phyloP scores from a whole-genome alignment of 2,888 invertebrate genomes.

The Nyleta sp. region DNA sequence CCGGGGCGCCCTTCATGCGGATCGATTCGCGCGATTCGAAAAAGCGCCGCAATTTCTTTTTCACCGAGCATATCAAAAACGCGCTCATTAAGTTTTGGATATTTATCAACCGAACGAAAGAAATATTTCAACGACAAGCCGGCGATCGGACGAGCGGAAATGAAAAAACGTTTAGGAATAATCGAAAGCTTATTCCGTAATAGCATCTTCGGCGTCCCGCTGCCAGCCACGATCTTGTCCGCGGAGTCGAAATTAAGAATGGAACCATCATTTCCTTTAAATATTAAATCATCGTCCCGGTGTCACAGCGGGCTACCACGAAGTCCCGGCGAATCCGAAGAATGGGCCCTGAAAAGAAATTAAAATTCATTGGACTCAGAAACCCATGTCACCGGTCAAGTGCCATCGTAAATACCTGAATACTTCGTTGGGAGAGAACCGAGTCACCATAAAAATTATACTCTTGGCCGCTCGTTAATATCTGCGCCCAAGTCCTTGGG shows the following conservation, averaged over 20 bases:
- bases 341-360: slow-evolving; percentile 78
- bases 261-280: slow-evolving; percentile 80
- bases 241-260: slow-evolving; percentile 77
- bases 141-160: too few species aligned
- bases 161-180: slow-evolving; percentile 72
- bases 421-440: slow-evolving; percentile 63
- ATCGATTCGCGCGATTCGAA: too few species aligned
- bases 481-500: slow-evolving; percentile 69
- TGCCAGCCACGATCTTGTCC: slow-evolving; percentile 75
- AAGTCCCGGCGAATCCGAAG: too few species aligned
- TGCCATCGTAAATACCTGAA: slow-evolving; percentile 81
- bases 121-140: too few species aligned
- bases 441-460: slow-evolving; percentile 78
- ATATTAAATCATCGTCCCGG: slow-evolving; percentile 82
- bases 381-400: slow-evolving; percentile 81
- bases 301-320: slow-evolving; percentile 80
- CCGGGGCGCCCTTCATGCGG: too few species aligned
- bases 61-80: too few species aligned
- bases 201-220: slow-evolving; percentile 78
- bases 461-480: slow-evolving; percentile 71
- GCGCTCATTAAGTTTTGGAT: too few species aligned
- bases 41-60: too few species aligned
- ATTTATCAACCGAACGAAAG: too few species aligned
- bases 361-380: slow-evolving; percentile 81
- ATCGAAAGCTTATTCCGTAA: slow-evolving; percentile 74